Conservation (phyloP, 2,888 invertebrate species). For the Erannis defoliaria region DNA sequence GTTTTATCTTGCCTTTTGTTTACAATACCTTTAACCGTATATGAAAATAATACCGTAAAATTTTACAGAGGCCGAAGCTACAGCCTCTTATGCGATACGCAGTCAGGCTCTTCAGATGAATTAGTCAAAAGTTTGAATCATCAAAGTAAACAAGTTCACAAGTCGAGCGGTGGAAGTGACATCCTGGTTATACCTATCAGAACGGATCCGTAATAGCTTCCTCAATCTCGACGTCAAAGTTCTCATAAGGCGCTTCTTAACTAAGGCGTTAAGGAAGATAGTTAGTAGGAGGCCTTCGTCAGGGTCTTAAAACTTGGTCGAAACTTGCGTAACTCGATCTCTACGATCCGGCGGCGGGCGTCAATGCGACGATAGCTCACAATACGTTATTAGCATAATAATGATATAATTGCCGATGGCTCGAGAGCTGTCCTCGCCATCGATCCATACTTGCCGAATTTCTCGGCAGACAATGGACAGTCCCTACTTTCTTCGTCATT, state of each 20-base stretch:
- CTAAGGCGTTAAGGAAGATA: constrained; percentile 85
- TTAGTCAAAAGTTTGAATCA: constrained; percentile 75
- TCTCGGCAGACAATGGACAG: constrained; percentile 22
- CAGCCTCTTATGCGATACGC: constrained; percentile 35
- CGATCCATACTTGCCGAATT: constrained; percentile 20
- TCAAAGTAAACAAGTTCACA: constrained; percentile 83
- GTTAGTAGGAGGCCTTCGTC: constrained; percentile 82
- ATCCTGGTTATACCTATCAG: constrained; percentile 84
- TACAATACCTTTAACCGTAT: background rate
- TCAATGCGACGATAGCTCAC: constrained; percentile 76
- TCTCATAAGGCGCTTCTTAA: constrained; percentile 86
- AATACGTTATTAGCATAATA: constrained; percentile 82
- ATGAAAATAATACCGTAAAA: constrained; percentile 39
- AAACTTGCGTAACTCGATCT: constrained; percentile 84
- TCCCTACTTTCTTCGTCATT: constrained; percentile 23
- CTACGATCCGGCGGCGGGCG: constrained; percentile 70
- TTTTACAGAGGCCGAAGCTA: constrained; percentile 46
- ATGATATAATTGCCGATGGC: constrained; percentile 59
- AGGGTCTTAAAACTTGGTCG: constrained; percentile 83
- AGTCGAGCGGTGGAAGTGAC: constrained; percentile 84
- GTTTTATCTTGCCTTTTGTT: constrained; percentile 33
- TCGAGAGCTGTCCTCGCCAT: constrained; percentile 25
- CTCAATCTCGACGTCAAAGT: constrained; percentile 85
- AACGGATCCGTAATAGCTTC: constrained; percentile 85
- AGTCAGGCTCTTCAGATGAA: constrained; percentile 66